These are phyloP conservation scores for Lophotriccus pileatus DNA, from an alignment of 2,797 vertebrate species.

Conservation along the genomic window DNA sequence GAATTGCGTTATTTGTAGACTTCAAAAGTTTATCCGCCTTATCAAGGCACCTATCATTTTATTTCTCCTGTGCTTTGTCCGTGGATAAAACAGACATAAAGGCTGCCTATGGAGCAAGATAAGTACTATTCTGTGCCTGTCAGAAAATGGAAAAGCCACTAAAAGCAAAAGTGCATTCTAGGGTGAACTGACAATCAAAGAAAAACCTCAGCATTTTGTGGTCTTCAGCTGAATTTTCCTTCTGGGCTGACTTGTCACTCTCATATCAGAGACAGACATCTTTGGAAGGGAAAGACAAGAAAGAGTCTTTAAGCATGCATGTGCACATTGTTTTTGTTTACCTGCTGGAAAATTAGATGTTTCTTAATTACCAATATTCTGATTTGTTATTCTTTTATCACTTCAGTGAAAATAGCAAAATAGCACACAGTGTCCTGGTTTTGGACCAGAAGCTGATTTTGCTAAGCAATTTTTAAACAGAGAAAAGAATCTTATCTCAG, in stretches of 20 bases:
- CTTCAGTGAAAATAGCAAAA: neutral
- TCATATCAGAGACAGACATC: neutral
- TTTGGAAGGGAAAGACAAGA: neutral
- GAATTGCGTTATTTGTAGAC: neutral
- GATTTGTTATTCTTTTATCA: neutral
- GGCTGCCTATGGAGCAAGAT: neutral
- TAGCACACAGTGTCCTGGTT: neutral
- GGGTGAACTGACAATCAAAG: neutral
- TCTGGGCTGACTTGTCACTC: neutral
- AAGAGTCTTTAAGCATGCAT: neutral
- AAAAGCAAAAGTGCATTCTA: constrained; percentile 25
- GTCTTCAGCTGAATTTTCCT: neutral
- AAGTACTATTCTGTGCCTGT: neutral
- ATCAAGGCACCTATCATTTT: neutral
- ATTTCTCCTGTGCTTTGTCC: neutral
- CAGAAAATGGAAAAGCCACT: neutral
- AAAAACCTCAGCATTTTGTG: neutral
- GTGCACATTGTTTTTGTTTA: neutral
- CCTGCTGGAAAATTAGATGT: neutral
- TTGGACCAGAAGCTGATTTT: neutral
- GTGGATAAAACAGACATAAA: neutral
- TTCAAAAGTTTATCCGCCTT: constrained; percentile 22
- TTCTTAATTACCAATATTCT: neutral
- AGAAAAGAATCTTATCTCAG: neutral
- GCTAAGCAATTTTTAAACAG: neutral